phyloP scores from a whole-genome alignment of 2,888 invertebrate species.

The Ischnura elegans region DNA sequence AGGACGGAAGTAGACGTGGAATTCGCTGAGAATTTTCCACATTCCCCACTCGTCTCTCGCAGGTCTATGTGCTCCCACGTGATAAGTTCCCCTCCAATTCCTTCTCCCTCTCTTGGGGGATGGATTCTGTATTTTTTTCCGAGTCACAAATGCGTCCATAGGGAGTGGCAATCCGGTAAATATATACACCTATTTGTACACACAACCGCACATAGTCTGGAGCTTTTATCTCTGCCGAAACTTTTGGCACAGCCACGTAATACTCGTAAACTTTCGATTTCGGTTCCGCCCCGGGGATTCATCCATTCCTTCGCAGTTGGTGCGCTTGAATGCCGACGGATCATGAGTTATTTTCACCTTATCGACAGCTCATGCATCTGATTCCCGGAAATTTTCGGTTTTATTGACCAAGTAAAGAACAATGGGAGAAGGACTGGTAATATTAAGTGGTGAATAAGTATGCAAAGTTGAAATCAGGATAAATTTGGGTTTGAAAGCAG shows the following conservation, averaged over 20 bases:
- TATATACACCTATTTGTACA: neutral
- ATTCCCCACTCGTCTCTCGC: neutral
- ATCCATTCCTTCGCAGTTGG: neutral
- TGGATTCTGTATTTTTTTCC: neutral
- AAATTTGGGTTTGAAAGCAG: neutral
- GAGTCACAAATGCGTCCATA: neutral
- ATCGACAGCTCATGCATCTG: neutral
- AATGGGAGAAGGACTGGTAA: neutral
- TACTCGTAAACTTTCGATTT: constrained; percentile 17
- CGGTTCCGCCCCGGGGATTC: neutral
- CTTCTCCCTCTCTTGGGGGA: neutral
- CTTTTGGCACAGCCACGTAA: neutral
- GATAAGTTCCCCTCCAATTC: neutral
- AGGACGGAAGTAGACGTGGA: constrained; percentile 17
- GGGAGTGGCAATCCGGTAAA: neutral
- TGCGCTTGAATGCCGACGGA: neutral
- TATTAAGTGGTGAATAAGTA: neutral
- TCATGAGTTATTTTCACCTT: constrained; percentile 8
- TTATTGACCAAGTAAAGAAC: neutral
- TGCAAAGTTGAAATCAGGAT: no score
- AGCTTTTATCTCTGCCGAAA: neutral
- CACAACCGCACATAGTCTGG: neutral
- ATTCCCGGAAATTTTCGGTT: neutral
- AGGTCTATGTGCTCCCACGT: neutral
- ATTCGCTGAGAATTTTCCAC: neutral